A percentile compares a stretch with the other conserved stretches of the same genome.
Conservation (phyloP, 2,113 vertebrate species). For the Arvicanthis niloticus region DNA sequence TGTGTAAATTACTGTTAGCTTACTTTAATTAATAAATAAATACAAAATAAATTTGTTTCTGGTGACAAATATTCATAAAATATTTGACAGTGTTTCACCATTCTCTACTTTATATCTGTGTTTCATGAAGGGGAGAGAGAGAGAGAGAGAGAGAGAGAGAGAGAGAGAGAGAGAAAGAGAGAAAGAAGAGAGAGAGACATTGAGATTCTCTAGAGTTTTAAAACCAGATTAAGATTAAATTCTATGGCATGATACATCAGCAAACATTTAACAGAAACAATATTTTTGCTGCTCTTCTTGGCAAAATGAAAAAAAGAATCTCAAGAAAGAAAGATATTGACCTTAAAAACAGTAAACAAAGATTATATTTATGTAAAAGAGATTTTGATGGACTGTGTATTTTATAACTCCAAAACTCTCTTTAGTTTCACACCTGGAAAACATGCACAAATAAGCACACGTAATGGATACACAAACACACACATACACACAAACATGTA, state of each 20-base stretch:
- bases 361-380: neutral
- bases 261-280: conserved; percentile 51
- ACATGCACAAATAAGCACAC: neutral
- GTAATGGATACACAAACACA: neutral
- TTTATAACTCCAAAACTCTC: conserved; percentile 38
- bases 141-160: neutral
- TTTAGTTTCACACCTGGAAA: conserved; percentile 1
- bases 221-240: conserved; percentile 22
- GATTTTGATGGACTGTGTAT: neutral
- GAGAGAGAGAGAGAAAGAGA: neutral
- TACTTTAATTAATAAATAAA: conserved; percentile 32
- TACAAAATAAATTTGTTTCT: neutral
- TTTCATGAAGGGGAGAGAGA: neutral
- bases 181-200: no score
- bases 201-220: conserved; percentile 8
- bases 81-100: neutral
- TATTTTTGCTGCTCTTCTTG: neutral
- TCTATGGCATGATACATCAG: neutral
- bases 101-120: neutral
- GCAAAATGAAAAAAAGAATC: conserved; percentile 56
- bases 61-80: neutral
- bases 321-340: conserved; percentile 21
- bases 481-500: neutral
- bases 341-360: neutral
- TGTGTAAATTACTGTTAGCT: neutral